These are phyloP conservation scores for Rhaphigaster nebulosa DNA, from an alignment of 2,888 invertebrate species.

Conservation along the genomic window DNA sequence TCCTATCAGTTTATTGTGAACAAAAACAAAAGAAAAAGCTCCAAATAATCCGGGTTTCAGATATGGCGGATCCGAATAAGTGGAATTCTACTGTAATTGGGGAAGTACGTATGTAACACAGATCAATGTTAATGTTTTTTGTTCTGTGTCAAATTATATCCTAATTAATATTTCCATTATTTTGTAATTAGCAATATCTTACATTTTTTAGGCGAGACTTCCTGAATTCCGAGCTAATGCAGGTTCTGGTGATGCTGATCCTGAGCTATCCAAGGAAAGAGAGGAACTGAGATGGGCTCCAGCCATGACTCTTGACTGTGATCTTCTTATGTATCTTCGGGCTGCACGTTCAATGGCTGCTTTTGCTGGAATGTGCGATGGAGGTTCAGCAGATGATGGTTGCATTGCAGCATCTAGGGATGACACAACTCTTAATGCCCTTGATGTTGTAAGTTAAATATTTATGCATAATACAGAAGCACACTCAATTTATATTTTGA, in stretches of 20 bases:
- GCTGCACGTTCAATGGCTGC: slow-evolving; percentile 98
- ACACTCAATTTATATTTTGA: background rate
- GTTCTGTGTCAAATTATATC: background rate
- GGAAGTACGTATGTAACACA: background rate
- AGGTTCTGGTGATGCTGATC: slow-evolving; percentile 68
- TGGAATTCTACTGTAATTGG: background rate
- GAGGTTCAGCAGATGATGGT: slow-evolving; percentile 96
- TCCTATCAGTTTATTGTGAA: too few relatives aligned
- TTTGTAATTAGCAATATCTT: background rate
- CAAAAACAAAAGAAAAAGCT: too few relatives aligned
- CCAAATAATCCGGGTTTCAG: too few relatives aligned
- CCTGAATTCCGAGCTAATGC: slow-evolving; percentile 72
- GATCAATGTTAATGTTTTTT: background rate
- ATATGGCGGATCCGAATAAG: too few relatives aligned
- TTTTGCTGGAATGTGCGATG: slow-evolving; percentile 99
- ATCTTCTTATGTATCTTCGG: slow-evolving; percentile 96
- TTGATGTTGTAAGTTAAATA: slow-evolving; percentile 81
- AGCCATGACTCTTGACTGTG: slow-evolving; percentile 91
- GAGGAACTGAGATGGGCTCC: slow-evolving; percentile 97
- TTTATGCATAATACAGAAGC: background rate
- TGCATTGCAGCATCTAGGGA: slow-evolving; percentile 96
- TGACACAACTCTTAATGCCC: slow-evolving; percentile 97
- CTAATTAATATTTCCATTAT: background rate
- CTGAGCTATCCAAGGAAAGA: slow-evolving; percentile 73
- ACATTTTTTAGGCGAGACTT: slow-evolving; percentile 73